These are phyloP conservation scores for Pachyseris speciosa DNA, from an alignment of 64 coral and sea anemone species.

Conservation along the genomic window DNA sequence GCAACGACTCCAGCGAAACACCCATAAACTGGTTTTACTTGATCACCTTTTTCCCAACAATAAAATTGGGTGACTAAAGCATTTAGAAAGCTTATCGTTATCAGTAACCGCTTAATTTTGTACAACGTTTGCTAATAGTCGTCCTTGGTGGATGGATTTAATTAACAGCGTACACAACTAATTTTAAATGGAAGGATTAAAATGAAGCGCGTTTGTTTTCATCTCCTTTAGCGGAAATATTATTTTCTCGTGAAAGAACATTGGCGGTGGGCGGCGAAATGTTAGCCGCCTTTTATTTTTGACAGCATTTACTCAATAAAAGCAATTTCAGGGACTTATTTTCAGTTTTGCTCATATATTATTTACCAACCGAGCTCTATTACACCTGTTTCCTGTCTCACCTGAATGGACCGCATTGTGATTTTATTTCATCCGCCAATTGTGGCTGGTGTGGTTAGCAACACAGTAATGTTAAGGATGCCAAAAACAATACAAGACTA, in stretches of 20 bases:
- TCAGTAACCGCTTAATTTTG: not conserved
- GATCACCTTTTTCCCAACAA: not conserved
- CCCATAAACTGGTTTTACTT: not conserved
- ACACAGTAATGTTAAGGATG: not conserved
- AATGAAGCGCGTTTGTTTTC: conserved; percentile 11
- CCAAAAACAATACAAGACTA: not conserved
- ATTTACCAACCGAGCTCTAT: not conserved
- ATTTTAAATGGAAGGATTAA: too few relatives aligned
- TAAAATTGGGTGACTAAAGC: not conserved
- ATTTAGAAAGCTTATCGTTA: not conserved
- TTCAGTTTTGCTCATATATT: not conserved
- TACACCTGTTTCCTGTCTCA: conserved; percentile 15
- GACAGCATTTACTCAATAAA: not conserved
- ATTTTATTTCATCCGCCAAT: conserved; percentile 8
- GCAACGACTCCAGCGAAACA: not conserved
- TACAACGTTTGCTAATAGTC: not conserved
- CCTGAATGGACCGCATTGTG: not conserved
- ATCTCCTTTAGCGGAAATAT: not conserved
- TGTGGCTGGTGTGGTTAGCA: not conserved
- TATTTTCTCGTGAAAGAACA: not conserved
- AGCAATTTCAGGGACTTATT: not conserved
- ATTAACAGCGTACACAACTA: too few relatives aligned
- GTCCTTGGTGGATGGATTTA: too few relatives aligned
- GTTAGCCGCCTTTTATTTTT: not conserved
- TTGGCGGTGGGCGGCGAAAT: not conserved